Base-by-base conservation (phyloP, 2,888 invertebrate species). In the Saturnia japonica region DNA sequence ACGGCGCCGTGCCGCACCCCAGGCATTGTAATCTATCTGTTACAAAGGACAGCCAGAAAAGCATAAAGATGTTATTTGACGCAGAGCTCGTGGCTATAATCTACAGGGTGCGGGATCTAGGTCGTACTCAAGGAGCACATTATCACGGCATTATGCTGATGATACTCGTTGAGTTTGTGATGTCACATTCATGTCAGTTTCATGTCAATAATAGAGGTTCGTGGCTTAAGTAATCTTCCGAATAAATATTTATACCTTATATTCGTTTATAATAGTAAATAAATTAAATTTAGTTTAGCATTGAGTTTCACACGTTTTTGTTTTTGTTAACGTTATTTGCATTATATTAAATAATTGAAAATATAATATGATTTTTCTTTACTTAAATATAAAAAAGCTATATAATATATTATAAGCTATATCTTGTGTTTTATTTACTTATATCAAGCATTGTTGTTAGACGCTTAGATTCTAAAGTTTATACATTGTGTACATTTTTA, bases 131-230 rank as follows among this genome's bases (percentile, higher is more conserved):
- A 91, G 88, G 80, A 88, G 84, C 84, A 87, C 89, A 93, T 93
- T 93, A 93, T 90, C 88, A 83, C 85, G 83, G 89, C 81, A 93
- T 92, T 92, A 92, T 92, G 91, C 90, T 91, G 91, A 93, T 91
- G 89, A 82, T 81, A 82, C 80, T 82, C 80, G 76, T 80, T 77
- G 78, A 73, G 72, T 78, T 70, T 77, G 81, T 83, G 87, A 87
- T 85, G 85, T 87, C 83, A 86, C 83, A 82, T 80, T 83, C 82
- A 83, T 82, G 78, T 72, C 77, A 73, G 71, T 69, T 73, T 74
- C 74, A 70, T 75, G 72, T 73, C 74, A 74, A 76, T 77, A 77
- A 77, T 69, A 67, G 69, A 67, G 60, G 68, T n/a, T 64, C 28
- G 40, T 19, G n/a, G 34, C n/a, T 64, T 40, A 40, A 60, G 14